These are phyloP conservation scores for Morone chrysops DNA, from an alignment of 2,113 vertebrate species.

Conservation along the genomic window DNA sequence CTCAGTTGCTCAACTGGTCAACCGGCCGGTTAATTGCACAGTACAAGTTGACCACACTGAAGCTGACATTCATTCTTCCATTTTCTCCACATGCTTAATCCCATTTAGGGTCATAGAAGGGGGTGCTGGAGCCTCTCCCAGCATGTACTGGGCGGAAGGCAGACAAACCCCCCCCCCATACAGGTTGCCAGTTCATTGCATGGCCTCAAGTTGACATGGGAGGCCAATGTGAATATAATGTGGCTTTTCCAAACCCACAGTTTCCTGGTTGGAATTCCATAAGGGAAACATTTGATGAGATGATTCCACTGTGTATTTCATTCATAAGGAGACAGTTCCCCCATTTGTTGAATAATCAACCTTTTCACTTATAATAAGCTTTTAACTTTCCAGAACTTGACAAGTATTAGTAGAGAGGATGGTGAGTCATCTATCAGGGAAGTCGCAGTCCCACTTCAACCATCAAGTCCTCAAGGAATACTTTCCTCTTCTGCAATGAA, in stretches of 20 bases:
- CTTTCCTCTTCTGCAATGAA: constrained; percentile 56
- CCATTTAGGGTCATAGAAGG: constrained; percentile 32
- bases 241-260: constrained; percentile 46
- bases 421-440: constrained; percentile 60
- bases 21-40: constrained; percentile 38
- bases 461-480: constrained; percentile 57
- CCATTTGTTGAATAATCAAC: constrained; percentile 34
- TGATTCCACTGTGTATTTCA: constrained; percentile 40
- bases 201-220: constrained; percentile 15
- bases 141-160: constrained; percentile 31
- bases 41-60: constrained; percentile 40
- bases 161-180: neutral
- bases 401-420: constrained; percentile 5
- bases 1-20: constrained; percentile 33
- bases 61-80: constrained; percentile 57
- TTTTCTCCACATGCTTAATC: constrained; percentile 48
- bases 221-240: neutral
- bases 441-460: constrained; percentile 11
- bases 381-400: constrained; percentile 30
- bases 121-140: constrained; percentile 18
- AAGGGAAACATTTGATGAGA: constrained; percentile 38
- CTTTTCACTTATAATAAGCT: constrained; percentile 48
- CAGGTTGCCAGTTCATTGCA: constrained; percentile 12
- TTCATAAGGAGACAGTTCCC: constrained; percentile 10
- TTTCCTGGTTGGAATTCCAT: constrained; percentile 39